phyloP scores from a whole-genome alignment of 2,113 vertebrate genomes.

The Opisthocomus hoazin region DNA sequence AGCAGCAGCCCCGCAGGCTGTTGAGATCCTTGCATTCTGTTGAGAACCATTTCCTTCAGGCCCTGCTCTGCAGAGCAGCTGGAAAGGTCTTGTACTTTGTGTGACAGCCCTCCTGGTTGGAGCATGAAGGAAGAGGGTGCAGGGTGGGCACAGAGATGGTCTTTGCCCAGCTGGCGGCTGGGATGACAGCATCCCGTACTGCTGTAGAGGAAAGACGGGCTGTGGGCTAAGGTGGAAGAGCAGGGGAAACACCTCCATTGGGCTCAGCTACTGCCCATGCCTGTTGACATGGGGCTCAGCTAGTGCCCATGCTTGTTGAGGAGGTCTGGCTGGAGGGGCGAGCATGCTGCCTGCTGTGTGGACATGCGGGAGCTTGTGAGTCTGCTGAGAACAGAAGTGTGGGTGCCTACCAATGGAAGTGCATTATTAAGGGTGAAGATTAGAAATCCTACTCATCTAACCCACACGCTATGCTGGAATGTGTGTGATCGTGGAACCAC shows the following conservation, averaged over 20 bases:
- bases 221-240: neutral
- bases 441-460: neutral
- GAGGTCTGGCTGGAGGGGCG: neutral
- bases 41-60: neutral
- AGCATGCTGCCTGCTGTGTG: neutral
- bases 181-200: neutral
- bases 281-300: neutral
- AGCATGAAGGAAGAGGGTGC: neutral
- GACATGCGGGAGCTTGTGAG: neutral
- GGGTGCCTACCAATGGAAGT: neutral
- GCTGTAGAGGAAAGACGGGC: neutral
- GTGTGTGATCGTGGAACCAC: neutral
- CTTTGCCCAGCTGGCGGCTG: neutral
- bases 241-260: neutral
- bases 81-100: neutral
- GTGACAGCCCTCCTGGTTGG: neutral
- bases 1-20: rapidly evolving
- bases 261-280: neutral
- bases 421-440: neutral
- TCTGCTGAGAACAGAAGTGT: neutral
- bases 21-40: no score
- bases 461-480: neutral
- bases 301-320: neutral
- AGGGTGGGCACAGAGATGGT: rapidly evolving
- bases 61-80: neutral